Base-by-base conservation (phyloP, 1,140 invertebrate genomes). In the Gryllus bimaculatus region DNA sequence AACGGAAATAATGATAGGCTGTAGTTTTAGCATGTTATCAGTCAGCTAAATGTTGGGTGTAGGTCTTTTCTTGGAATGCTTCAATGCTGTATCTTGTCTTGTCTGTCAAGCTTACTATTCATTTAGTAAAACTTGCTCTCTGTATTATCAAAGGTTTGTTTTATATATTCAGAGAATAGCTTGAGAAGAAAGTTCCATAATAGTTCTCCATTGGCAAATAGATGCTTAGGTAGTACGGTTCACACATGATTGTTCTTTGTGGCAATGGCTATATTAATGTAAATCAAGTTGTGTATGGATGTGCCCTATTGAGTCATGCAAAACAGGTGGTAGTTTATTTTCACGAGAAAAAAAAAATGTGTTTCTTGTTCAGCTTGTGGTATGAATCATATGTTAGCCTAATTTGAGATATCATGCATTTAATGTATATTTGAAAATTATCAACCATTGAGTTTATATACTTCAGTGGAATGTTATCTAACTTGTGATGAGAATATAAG, bases 21-120 rank as follows among this genome's bases (percentile, higher is more conserved):
- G 76, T 77, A 77, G 76, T 77, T 77, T 2, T 76, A 47, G 76
- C 48, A 20, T 54, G 48, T 48, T 77, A 77, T 77, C 20, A 48
- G 48, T 77, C 6, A 77, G 48, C 47, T 77, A 77, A 77, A 77
- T 77, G 76, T 77, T 7, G 47, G 76, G 76, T 77, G 76, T 77
- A 77, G 76, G 76, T 77, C 47, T 77, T 77, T 39, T 77, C 76
- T 20, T 48, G 47, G 47, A 77, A 77, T 48, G 48, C 48, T 47
- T 47, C 48, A 48, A 77, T 77, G 76, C 76, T 77, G 76, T 77
- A 77, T 77, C 48, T 77, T 47, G 12, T 77, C 48, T 77, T 47
- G 12, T 77, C 76, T 77, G 76, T 49, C 76, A 77, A 48, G 76
- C 76, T 77, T 77, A 13, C 18, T 66, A 66, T 66, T 66, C 54